Evolutionary conservation across 2,888 invertebrate species (phyloP), one percentile per base, ranked within the genome.

Genomic region (Drosophila glabriapex): DNA sequence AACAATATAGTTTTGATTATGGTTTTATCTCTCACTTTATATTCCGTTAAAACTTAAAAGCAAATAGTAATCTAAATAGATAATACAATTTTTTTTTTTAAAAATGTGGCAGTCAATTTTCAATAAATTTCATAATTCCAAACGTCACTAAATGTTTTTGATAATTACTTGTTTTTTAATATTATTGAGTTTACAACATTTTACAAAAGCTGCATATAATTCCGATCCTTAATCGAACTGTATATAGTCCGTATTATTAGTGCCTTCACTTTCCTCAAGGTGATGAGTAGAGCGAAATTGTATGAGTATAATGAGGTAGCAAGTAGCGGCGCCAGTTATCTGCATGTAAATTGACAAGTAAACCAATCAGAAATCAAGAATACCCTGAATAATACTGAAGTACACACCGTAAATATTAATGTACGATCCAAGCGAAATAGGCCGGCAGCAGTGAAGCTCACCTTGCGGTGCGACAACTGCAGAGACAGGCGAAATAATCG

Each of bases 281-380:
- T 87, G 90, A 65, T 90, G 78, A 10, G 89, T 82, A 5, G 90
- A 78, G 0, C 93, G 91, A 69, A 94, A 93, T 76, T 94, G 94
- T 31, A 93, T 85, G 0, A 94, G 82, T 53, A 94, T 93, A 12
- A 94, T 93, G 25, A 94, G 89, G 71, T 94, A 94, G 68, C 93
- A 93, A n/a, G 93, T 92, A 22, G 93, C 91, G 22, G 93, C 93
- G 9, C 93, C 93, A 52, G 92, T 86, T 41, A 93, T 93, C 94
- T 94, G 64, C 10, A 74, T n/a, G 29, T 29, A 54, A 29, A 68
- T 28, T 5, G 6, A 3, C 16, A 22, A 29, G 9, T 19, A 6
- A 35, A 4, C 0, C 3, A 22, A 25, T 5, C 16, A 22, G 19
- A 29, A 22, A 16, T 14, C 0, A 33, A 31, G 14, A 3, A 35